A percentile compares a stretch with the other conserved stretches of the same genome.
Evolutionary conservation across 2,113 vertebrate genomes (phyloP).

Genomic region (Microcebus tavaratra): DNA sequence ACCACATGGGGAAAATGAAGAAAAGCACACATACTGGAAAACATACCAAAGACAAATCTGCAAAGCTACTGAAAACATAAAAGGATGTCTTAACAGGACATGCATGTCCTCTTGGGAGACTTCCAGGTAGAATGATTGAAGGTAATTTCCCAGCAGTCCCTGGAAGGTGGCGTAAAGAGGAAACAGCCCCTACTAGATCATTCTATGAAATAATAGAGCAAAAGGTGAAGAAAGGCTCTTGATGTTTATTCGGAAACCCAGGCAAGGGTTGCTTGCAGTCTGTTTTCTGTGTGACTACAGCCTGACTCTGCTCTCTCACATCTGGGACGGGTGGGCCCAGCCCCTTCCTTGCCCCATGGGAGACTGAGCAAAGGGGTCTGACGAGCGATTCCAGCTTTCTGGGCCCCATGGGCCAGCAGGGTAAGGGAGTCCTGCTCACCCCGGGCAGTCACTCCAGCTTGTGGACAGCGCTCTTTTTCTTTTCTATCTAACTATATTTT

Average conservation of each 20-base stretch:
- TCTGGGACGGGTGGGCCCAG: not conserved
- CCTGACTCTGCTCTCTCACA: not conserved
- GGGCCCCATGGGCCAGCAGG: not conserved
- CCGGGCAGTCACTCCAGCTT: not conserved
- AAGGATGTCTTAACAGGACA: not conserved
- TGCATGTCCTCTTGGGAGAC: not conserved
- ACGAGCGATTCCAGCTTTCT: not conserved
- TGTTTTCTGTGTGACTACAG: not conserved
- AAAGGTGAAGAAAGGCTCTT: not conserved
- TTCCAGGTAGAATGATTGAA: not conserved
- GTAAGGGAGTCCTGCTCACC: not conserved
- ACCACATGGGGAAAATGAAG: constrained; percentile 56
- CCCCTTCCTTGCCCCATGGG: not conserved
- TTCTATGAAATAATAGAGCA: not conserved
- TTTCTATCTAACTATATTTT: too few species aligned
- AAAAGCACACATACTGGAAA: constrained; percentile 40
- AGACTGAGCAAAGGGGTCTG: not conserved
- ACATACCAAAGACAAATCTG: not conserved
- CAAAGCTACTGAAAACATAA: constrained; percentile 7
- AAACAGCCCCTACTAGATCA: not conserved
- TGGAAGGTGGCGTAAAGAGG: not conserved
- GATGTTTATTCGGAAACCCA: not conserved
- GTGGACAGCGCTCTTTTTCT: not conserved
- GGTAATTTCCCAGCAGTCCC: not conserved
- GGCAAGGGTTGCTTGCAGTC: not conserved